These are phyloP conservation scores for Cheirogaleus major DNA, from an alignment of 2,797 vertebrate species.

Conservation along the genomic window DNA sequence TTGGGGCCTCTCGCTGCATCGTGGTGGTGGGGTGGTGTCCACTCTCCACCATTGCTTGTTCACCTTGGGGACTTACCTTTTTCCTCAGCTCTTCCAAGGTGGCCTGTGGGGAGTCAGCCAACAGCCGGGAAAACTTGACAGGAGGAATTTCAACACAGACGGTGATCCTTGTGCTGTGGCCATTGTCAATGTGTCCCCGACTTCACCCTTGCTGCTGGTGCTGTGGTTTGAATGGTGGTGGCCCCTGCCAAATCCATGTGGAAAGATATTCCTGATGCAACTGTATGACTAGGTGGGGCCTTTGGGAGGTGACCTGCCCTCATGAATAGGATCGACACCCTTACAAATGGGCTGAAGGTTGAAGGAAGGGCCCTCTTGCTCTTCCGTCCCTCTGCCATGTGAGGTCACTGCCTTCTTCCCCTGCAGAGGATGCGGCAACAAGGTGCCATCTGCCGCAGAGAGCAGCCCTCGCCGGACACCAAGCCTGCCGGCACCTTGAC, in stretches of 20 bases:
- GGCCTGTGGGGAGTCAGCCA: too few relatives aligned
- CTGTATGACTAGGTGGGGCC: accelerated
- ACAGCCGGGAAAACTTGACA: accelerated
- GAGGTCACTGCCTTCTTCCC: too few relatives aligned
- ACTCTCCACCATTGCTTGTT: not conserved
- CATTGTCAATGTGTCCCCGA: accelerated
- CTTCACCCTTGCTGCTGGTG: accelerated
- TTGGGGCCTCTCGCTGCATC: accelerated
- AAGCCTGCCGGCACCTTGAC: accelerated
- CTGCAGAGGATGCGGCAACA: too few relatives aligned
- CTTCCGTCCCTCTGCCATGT: not conserved
- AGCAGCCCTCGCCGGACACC: not conserved
- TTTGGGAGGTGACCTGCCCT: not conserved
- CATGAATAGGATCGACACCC: not conserved
- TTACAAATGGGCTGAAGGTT: not conserved
- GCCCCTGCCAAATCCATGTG: not conserved
- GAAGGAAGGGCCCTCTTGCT: not conserved
- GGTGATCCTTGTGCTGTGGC: accelerated
- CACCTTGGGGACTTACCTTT: not conserved
- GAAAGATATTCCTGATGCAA: too few relatives aligned
- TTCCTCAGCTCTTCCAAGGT: not conserved
- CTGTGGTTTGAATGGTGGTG: too few relatives aligned
- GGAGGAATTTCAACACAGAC: accelerated
- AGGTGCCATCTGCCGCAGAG: not conserved
- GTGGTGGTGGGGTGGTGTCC: accelerated